Evolutionary conservation across 2,113 vertebrate species (phyloP), one percentile per base, ranked within the genome.

Genomic region (Fukomys damarensis): DNA sequence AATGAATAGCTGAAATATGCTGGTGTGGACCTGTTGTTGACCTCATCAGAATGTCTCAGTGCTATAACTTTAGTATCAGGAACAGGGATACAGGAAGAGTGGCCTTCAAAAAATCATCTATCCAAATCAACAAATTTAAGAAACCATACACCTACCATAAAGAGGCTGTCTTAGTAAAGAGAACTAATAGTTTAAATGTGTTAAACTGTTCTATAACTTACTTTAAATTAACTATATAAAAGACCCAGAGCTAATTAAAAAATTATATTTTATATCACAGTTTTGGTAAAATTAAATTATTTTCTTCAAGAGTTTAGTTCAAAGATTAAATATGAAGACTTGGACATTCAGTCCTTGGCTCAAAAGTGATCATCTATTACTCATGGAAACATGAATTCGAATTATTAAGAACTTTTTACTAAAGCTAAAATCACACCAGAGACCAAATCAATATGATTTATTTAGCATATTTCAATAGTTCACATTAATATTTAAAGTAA

Each of bases 241-340:
- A 76, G 43, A 76, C 22, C 43, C 52, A 90, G 82, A 92, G 16
- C 54, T 74, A 97, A 96, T 87, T 95, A 14, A 76, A 82, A 96
- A 81, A 46, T 87, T 35, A 35, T 11, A 79, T 30, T 46, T 49
- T 79, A 32, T 22, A 70, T 43, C 54, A 87, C 8, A 94, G 65
- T 43, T 84, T 93, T 94, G 43, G 81, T 94, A 72, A 93, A 96
- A 96, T 94, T 72, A 86, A 82, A 85, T n/a, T 61, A 85, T 86
- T 89, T 95, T 91, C 89, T 96, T 95, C 49, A 91, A 93, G 58
- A 86, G 72, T 89, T 49, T 65, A 93, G 86, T 89, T 97, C 86
- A 94, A 94, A 96, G 59, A 85, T 89, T 93, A 94, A 96, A 89
- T 77, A 82, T n/a, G 74, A 96, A 86, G 26, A n/a, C 30, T 61